Conservation (phyloP, 2,113 vertebrate species). For the Phylloscopus whistleri region DNA sequence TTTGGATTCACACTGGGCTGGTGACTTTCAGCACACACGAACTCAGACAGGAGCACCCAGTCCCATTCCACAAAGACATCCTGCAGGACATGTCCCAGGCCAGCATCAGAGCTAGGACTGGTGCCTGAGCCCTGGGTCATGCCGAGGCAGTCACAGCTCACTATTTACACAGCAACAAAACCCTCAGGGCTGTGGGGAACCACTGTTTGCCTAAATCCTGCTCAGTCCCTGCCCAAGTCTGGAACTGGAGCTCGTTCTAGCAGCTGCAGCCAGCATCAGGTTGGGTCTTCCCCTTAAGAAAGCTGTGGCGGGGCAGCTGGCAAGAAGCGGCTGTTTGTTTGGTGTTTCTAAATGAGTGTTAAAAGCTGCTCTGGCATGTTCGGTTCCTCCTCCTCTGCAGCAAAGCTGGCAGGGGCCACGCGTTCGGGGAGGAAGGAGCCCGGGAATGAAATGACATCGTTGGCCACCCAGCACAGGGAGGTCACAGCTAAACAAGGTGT, state of each 20-base stretch:
- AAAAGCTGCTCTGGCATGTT: background rate
- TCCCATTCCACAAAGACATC: background rate
- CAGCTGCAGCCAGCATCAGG: background rate
- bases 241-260: background rate
- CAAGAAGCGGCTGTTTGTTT: constrained; percentile 20
- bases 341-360: constrained; percentile 35
- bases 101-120: background rate
- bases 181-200: background rate
- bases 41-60: accelerated
- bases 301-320: background rate
- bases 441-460: background rate
- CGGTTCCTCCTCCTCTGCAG: background rate
- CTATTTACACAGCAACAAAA: background rate
- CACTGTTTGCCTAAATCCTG: background rate
- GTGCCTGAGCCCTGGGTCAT: background rate
- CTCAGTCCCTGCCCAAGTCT: background rate
- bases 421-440: background rate
- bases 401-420: constrained; percentile 33
- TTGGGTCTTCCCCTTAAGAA: background rate
- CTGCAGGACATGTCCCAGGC: background rate
- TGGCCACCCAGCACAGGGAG: background rate
- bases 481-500: constrained; percentile 39
- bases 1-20: background rate
- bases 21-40: background rate
- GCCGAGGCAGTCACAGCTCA: background rate